A percentile compares a stretch with the other conserved stretches of the same genome.
phyloP scores from a whole-genome alignment of 1,140 invertebrate species.

The Medauroidea extradentata region DNA sequence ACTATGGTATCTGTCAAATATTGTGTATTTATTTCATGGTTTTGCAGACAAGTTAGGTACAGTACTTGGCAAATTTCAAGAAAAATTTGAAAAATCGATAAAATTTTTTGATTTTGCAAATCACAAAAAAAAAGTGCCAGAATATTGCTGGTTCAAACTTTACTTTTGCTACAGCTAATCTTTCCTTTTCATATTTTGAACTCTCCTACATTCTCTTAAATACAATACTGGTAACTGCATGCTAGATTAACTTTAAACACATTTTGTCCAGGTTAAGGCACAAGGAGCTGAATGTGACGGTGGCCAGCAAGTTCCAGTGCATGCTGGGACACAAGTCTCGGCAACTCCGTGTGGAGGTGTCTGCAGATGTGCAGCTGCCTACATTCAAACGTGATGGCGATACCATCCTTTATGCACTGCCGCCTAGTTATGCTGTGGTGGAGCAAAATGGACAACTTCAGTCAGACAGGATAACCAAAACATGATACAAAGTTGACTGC shows the following conservation, averaged over 20 bases:
- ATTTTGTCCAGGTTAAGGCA: slow-evolving; percentile 51
- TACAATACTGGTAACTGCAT: neutral
- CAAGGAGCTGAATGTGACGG: slow-evolving; percentile 60
- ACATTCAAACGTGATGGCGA: slow-evolving; percentile 58
- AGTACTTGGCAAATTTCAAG: too few species aligned
- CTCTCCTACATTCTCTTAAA: neutral
- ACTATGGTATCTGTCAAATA: too few species aligned
- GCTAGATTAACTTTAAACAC: slow-evolving; percentile 16
- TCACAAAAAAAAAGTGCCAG: neutral
- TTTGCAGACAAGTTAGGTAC: too few species aligned
- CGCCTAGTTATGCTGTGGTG: slow-evolving; percentile 42
- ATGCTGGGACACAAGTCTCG: slow-evolving; percentile 69
- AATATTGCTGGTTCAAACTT: neutral
- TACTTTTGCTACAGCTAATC: neutral
- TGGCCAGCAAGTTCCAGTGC: slow-evolving; percentile 58
- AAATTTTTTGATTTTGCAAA: neutral
- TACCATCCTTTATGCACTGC: slow-evolving; percentile 50
- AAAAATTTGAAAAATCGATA: too few species aligned
- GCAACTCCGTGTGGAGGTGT: slow-evolving; percentile 56
- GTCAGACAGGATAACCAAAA: neutral
- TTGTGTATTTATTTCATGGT: too few species aligned
- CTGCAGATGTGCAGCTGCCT: slow-evolving; percentile 50
- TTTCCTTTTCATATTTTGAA: neutral
- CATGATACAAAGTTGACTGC: neutral
- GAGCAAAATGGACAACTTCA: slow-evolving; percentile 8